phyloP scores from a whole-genome alignment of 2,113 vertebrate genomes.

The Boulengeromyrus knoepffleri region DNA sequence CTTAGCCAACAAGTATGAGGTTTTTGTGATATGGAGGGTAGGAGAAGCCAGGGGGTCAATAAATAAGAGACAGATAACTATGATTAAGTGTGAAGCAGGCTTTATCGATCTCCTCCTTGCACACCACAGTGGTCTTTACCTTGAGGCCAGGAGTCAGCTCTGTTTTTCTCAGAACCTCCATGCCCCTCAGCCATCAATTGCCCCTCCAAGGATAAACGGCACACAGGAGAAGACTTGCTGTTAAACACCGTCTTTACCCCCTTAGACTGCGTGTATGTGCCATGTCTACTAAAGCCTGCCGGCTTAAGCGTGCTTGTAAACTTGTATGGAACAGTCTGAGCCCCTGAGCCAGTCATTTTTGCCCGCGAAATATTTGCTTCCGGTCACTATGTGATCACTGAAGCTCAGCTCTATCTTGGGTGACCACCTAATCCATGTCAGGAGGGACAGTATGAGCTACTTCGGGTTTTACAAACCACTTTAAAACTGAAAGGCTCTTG shows the following conservation, averaged over 20 bases:
- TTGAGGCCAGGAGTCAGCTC: not conserved
- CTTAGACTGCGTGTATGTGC: conserved; percentile 11
- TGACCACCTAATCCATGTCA: too few relatives aligned
- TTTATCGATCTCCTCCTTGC: conserved; percentile 28
- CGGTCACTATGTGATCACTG: not conserved
- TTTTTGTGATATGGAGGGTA: not conserved
- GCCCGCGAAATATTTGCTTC: not conserved
- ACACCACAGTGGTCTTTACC: not conserved
- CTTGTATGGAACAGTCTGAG: not conserved
- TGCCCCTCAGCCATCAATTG: conserved; percentile 13
- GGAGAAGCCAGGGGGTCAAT: not conserved
- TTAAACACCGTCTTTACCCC: conserved; percentile 17
- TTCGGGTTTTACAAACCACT: too few relatives aligned
- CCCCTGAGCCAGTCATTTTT: not conserved
- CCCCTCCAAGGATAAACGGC: conserved; percentile 4
- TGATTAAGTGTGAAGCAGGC: conserved; percentile 26
- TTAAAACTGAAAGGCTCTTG: too few relatives aligned
- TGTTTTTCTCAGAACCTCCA: conserved; percentile 1
- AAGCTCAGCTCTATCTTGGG: too few relatives aligned
- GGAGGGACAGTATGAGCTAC: too few relatives aligned
- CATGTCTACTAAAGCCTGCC: not conserved
- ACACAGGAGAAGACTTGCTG: conserved; percentile 4
- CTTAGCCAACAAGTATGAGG: not conserved
- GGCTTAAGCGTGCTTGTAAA: not conserved
- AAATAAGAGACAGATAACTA: conserved; percentile 31